phyloP scores from a whole-genome alignment of 2,888 invertebrate genomes.

The Mimas tiliae region DNA sequence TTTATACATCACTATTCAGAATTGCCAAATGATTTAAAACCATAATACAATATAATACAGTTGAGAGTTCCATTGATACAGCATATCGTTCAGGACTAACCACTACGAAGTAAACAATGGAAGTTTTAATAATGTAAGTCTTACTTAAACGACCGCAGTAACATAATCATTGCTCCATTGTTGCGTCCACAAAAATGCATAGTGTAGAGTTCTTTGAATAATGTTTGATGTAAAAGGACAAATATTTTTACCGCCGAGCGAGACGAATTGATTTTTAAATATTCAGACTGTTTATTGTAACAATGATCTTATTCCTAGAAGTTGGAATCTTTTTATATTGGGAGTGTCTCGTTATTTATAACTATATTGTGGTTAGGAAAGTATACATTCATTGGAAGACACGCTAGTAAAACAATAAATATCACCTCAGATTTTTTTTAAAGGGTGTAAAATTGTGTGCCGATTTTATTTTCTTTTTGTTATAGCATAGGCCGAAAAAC shows the following conservation, averaged over 20 bases:
- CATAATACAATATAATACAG: background rate
- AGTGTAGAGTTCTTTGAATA: constrained; percentile 62
- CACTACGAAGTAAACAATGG: constrained; percentile 79
- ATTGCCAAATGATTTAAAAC: constrained; percentile 3
- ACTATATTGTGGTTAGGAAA: constrained; percentile 10
- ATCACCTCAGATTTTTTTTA: background rate
- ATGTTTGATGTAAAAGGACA: constrained; percentile 62
- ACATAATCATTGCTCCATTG: constrained; percentile 77
- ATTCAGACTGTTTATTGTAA: constrained; percentile 26
- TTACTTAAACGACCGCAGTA: constrained; percentile 70
- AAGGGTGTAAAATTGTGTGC: background rate
- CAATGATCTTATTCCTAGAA: constrained; percentile 28
- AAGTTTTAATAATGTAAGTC: constrained; percentile 66
- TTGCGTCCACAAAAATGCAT: constrained; percentile 71
- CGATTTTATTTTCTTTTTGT: background rate
- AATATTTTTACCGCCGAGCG: constrained; percentile 77
- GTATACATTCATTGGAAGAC: background rate
- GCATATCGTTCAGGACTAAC: constrained; percentile 44
- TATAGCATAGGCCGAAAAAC: too few relatives aligned
- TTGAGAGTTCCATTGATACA: background rate
- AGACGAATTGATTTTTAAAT: constrained; percentile 69
- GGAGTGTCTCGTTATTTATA: constrained; percentile 12
- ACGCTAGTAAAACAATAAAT: constrained; percentile 3
- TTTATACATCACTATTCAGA: constrained; percentile 35
- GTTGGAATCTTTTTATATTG: constrained; percentile 33